Conservation (phyloP, 2,888 invertebrate species). For the Phyto melanocephala region DNA sequence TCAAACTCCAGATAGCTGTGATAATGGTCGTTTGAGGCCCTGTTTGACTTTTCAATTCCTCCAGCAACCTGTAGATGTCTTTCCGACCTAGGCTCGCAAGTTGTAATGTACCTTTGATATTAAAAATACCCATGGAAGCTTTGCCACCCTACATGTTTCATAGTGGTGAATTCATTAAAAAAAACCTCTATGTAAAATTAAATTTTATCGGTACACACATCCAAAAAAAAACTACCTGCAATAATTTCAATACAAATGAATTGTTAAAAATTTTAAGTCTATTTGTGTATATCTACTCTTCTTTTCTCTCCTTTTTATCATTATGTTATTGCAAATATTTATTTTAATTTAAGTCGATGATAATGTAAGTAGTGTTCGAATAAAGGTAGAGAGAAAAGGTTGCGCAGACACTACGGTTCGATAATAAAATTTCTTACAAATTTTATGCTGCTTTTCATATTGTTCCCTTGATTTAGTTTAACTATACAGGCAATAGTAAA, state of each 20-base stretch:
- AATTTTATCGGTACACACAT: too few species aligned
- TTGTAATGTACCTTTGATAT: too few species aligned
- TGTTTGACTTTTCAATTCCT: too few species aligned
- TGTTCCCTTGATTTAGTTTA: not conserved
- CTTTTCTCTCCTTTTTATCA: not conserved
- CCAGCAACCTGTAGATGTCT: too few species aligned
- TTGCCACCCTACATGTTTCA: too few species aligned
- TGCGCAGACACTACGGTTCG: not conserved
- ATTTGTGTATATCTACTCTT: not conserved
- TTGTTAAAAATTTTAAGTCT: not conserved
- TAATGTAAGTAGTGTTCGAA: not conserved
- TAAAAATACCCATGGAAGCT: too few species aligned
- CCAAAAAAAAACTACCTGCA: not conserved
- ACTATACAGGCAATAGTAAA: constrained; percentile 3
- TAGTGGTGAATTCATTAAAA: too few species aligned
- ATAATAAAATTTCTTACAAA: constrained; percentile 53
- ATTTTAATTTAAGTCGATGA: constrained; percentile 46
- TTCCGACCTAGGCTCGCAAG: too few species aligned
- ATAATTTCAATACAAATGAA: constrained; percentile 26
- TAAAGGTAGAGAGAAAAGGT: not conserved
- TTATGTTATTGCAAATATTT: constrained; percentile 46
- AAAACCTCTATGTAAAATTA: too few species aligned
- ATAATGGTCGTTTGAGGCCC: too few species aligned
- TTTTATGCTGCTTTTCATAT: constrained; percentile 23
- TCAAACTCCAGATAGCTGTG: too few species aligned